A percentile compares a stretch with the other conserved stretches of the same genome.
Conservation (phyloP, 2,113 vertebrate genomes). For the Vulpes lagopus region DNA sequence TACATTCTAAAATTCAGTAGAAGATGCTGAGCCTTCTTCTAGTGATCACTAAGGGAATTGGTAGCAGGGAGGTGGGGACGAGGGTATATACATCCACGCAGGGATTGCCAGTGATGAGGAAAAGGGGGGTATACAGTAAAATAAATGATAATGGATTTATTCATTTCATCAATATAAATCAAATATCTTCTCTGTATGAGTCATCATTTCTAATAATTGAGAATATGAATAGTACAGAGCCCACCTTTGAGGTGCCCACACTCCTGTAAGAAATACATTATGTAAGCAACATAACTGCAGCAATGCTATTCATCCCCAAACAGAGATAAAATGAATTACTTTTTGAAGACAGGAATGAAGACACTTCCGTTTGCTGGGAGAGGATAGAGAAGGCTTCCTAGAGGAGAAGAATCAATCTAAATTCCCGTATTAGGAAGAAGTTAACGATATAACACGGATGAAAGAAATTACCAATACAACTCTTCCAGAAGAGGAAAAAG, state of each 20-base stretch:
- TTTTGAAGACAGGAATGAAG: neutral
- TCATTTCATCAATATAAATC: neutral
- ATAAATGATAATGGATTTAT: neutral
- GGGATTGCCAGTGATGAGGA: neutral
- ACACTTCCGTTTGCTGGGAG: neutral
- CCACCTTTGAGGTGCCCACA: neutral
- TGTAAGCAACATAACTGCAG: neutral
- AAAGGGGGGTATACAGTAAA: neutral
- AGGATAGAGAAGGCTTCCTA: neutral
- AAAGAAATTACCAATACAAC: neutral
- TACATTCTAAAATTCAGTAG: neutral
- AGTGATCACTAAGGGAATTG: neutral
- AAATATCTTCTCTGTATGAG: neutral
- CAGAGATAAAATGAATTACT: neutral
- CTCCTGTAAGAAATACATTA: neutral
- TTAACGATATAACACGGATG: no score
- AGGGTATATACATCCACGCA: accelerated
- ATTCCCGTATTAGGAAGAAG: neutral
- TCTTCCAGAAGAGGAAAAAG: neutral
- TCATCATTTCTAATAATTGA: neutral
- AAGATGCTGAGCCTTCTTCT: neutral
- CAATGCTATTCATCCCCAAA: neutral
- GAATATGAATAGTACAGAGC: neutral
- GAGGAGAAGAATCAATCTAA: neutral
- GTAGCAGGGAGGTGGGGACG: accelerated